phyloP scores from a whole-genome alignment of 2,113 vertebrate genomes.

The Chrysemys picta region DNA sequence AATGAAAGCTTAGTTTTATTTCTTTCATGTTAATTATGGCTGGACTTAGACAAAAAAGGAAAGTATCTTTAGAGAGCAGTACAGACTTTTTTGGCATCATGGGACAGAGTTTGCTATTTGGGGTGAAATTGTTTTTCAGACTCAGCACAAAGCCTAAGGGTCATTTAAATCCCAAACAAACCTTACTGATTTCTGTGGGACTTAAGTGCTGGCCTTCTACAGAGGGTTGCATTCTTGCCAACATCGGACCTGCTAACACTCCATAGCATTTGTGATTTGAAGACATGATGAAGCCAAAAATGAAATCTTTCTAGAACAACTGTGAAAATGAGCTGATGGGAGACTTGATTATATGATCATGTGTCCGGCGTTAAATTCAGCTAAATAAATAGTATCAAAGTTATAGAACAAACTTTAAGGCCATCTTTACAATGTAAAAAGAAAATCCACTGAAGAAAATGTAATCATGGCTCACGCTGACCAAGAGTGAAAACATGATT shows the following conservation, averaged over 20 bases:
- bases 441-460: neutral
- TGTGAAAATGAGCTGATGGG: neutral
- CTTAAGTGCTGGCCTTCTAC: neutral
- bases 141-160: neutral
- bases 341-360: neutral
- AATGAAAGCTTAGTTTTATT: neutral
- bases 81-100: neutral
- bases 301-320: neutral
- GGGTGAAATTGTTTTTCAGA: neutral
- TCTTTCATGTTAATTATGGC: neutral
- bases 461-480: neutral
- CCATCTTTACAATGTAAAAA: neutral
- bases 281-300: neutral
- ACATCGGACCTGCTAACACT: neutral
- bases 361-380: neutral
- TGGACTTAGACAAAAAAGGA: neutral
- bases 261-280: neutral
- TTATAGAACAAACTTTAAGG: neutral
- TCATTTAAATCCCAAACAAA: neutral
- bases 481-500: neutral
- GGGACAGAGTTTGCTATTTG: neutral
- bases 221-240: neutral
- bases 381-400: neutral
- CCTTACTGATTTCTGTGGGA: neutral
- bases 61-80: accelerated